Percentiles rank a stretch among this genome's conserved stretches.
Conservation (phyloP, 2,113 vertebrate species). For the Noctilio leporinus region DNA sequence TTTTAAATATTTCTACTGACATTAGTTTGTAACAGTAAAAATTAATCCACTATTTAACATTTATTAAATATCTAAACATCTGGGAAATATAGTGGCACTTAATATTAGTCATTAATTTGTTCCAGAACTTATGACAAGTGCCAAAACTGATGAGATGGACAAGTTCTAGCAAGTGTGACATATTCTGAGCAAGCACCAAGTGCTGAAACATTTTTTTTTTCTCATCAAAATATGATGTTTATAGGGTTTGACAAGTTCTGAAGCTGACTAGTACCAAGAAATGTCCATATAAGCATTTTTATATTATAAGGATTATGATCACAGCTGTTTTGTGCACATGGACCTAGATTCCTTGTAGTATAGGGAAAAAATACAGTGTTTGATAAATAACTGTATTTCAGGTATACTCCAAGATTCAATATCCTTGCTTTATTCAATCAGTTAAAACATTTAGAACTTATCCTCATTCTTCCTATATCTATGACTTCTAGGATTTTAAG, state of each 20-base stretch:
- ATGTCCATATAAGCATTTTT: not conserved
- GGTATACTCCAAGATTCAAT: not conserved
- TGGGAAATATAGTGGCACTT: too few relatives aligned
- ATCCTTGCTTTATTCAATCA: not conserved
- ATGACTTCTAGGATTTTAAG: not conserved
- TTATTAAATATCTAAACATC: not conserved
- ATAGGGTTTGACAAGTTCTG: too few relatives aligned
- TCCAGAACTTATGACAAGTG: too few relatives aligned
- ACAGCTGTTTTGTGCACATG: not conserved
- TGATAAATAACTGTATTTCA: not conserved
- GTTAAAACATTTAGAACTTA: not conserved
- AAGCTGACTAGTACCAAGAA: too few relatives aligned
- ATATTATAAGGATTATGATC: not conserved
- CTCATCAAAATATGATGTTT: too few relatives aligned
- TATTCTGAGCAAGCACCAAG: too few relatives aligned
- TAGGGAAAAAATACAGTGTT: not conserved
- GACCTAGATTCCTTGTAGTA: not conserved
- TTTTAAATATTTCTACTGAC: not conserved
- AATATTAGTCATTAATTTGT: too few relatives aligned
- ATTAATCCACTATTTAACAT: not conserved
- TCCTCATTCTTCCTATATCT: not conserved
- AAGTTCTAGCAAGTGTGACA: too few relatives aligned
- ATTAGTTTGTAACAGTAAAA: not conserved
- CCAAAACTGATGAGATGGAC: too few relatives aligned
- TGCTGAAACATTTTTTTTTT: too few relatives aligned